Evolutionary conservation across 2,888 invertebrate genomes (phyloP).

Genomic region (Globia sparganii): DNA sequence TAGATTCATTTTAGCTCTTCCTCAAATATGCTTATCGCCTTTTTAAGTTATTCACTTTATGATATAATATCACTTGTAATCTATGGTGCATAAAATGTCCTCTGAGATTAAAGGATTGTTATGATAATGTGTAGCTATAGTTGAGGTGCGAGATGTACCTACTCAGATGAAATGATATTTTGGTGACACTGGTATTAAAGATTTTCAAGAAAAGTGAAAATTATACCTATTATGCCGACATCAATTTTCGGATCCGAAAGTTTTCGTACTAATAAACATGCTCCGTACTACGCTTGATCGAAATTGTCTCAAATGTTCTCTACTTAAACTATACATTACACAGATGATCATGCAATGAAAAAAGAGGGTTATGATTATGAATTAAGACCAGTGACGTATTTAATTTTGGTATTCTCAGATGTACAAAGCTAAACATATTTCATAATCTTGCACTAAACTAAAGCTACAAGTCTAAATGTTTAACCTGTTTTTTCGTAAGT

Average conservation of each 20-base stretch:
- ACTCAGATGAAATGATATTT: conserved; percentile 11
- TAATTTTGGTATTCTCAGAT: neutral
- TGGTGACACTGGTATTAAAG: conserved; percentile 12
- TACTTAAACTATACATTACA: conserved; percentile 2
- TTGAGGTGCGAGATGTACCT: conserved; percentile 53
- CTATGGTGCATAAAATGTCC: conserved; percentile 84
- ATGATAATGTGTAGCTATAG: conserved; percentile 57
- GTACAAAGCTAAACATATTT: conserved; percentile 21
- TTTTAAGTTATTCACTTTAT: conserved; percentile 57
- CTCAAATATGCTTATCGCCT: conserved; percentile 70
- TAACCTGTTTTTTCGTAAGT: conserved; percentile 73
- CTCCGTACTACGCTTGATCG: neutral
- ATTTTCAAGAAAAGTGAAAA: conserved; percentile 19
- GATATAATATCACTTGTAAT: conserved; percentile 73
- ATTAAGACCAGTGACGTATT: neutral
- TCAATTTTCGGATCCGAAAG: neutral
- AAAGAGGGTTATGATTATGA: neutral
- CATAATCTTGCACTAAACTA: conserved; percentile 58
- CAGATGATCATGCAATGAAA: neutral
- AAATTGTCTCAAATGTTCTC: neutral
- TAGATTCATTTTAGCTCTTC: conserved; percentile 72
- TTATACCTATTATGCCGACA: conserved; percentile 3
- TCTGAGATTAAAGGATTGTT: conserved; percentile 79
- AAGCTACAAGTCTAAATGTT: conserved; percentile 66
- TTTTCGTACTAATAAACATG: conserved; percentile 1